phyloP scores from a whole-genome alignment of 2,888 invertebrate genomes.

The Parochlus steinenii region DNA sequence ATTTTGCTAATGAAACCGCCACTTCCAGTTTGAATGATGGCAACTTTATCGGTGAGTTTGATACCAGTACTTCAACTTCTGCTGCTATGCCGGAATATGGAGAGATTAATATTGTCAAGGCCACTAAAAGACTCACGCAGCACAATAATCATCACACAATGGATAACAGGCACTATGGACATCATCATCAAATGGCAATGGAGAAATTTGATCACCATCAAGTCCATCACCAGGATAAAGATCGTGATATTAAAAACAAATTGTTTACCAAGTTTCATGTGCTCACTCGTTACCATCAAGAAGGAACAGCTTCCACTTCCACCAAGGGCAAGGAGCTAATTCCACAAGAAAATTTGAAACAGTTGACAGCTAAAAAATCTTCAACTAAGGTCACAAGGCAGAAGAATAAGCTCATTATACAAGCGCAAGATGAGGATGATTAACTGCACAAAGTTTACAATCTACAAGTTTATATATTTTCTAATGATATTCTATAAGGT shows the following conservation, averaged over 20 bases:
- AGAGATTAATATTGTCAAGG: constrained; percentile 8
- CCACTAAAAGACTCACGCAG: constrained; percentile 4
- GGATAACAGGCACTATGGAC: background rate
- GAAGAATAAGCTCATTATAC: constrained; percentile 68
- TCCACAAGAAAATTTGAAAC: constrained; percentile 50
- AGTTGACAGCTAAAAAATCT: constrained; percentile 44
- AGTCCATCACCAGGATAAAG: constrained; percentile 21
- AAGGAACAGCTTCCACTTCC: constrained; percentile 20
- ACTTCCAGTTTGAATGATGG: constrained; percentile 18
- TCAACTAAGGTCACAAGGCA: constrained; percentile 67
- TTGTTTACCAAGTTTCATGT: constrained; percentile 35
- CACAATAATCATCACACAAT: constrained; percentile 8
- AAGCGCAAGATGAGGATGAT: constrained; percentile 45
- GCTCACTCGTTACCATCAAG: constrained; percentile 30
- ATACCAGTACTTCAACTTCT: background rate
- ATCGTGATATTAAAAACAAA: constrained; percentile 33
- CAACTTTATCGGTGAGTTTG: no score
- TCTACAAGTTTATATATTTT: no score
- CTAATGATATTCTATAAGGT: no score
- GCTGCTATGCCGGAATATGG: constrained; percentile 8
- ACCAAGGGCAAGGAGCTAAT: constrained; percentile 24
- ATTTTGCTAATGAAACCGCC: constrained; percentile 37
- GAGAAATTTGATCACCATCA: constrained; percentile 15
- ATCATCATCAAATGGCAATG: background rate
- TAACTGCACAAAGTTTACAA: no score